These are phyloP conservation scores for Eristalis arbustorum DNA, from an alignment of 2,888 invertebrate species.

Conservation along the genomic window DNA sequence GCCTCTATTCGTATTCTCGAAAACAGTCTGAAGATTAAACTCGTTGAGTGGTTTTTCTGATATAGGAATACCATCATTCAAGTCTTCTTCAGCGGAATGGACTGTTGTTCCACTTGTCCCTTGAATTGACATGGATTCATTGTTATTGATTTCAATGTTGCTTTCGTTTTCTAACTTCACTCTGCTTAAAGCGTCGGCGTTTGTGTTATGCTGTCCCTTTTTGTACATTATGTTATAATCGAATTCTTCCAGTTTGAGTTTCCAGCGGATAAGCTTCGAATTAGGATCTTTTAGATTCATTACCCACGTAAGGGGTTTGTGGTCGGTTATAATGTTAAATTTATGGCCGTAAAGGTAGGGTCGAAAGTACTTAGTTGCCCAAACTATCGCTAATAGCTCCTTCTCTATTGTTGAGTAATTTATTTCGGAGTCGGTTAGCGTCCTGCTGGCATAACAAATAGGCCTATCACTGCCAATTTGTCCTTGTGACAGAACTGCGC, in stretches of 20 bases:
- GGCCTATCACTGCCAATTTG: neutral
- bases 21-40: neutral
- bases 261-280: no score
- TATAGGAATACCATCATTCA: neutral
- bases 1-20: neutral
- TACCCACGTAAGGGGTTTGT: no score
- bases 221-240: no score
- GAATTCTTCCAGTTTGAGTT: no score
- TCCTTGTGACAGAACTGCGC: neutral
- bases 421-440: neutral
- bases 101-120: neutral
- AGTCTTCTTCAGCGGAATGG: neutral
- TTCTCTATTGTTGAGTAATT: neutral
- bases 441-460: no score
- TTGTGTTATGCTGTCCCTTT: no score
- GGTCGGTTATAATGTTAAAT: no score
- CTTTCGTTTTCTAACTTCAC: no score
- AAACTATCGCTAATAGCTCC: neutral
- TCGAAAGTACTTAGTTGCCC: no score
- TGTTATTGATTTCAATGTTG: neutral
- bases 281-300: no score
- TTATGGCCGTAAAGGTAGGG: no score
- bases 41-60: neutral
- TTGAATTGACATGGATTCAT: neutral
- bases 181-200: no score